Conservation (phyloP, 2,888 invertebrate genomes). For the Ochlodes sylvanus region DNA sequence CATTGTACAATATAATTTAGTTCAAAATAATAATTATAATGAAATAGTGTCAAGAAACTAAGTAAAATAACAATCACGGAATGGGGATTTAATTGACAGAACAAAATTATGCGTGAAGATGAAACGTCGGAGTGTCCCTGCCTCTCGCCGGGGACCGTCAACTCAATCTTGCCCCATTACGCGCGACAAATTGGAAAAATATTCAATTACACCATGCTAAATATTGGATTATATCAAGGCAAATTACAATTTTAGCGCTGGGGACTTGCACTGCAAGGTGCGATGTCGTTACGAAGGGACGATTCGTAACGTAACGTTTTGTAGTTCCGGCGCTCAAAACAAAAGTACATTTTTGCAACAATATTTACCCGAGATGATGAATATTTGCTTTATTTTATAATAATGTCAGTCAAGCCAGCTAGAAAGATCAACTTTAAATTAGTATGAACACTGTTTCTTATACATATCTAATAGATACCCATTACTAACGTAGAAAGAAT, state of each 20-base stretch:
- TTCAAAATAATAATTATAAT: too few species aligned
- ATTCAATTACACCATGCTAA: slow-evolving; percentile 84
- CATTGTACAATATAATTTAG: too few species aligned
- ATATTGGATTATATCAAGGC: slow-evolving; percentile 84
- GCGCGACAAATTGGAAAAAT: slow-evolving; percentile 85
- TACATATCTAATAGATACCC: too few species aligned
- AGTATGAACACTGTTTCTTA: too few species aligned
- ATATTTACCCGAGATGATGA: too few species aligned
- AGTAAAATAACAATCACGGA: slow-evolving; percentile 30
- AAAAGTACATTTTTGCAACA: too few species aligned
- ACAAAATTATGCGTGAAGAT: slow-evolving; percentile 59
- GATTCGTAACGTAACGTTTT: not conserved
- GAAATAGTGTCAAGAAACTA: slow-evolving; percentile 21
- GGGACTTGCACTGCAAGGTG: slow-evolving; percentile 57
- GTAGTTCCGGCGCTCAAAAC: not conserved
- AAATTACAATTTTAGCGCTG: slow-evolving; percentile 80
- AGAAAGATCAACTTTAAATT: too few species aligned
- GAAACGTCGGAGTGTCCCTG: slow-evolving; percentile 47
- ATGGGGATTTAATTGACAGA: slow-evolving; percentile 54
- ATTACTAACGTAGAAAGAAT: too few species aligned
- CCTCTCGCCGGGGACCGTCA: slow-evolving; percentile 71
- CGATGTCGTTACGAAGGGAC: slow-evolving; percentile 2
- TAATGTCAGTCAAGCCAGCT: too few species aligned
- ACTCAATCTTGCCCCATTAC: slow-evolving; percentile 85
- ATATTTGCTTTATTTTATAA: too few species aligned